Base-by-base conservation (phyloP, 2,888 invertebrate genomes). In the Deilephila porcellus region DNA sequence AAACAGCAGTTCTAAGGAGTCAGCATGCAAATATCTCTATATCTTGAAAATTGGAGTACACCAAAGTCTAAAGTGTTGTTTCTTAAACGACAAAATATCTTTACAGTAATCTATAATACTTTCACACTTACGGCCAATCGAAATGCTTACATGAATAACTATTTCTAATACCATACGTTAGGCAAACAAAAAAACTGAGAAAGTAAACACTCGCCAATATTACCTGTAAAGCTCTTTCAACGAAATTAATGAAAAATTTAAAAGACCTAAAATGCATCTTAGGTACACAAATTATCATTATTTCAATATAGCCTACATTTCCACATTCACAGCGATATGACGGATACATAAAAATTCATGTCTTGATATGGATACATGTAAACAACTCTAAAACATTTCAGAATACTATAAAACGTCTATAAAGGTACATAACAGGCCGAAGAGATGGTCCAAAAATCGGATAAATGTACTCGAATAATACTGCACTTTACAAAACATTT, bases 351-450 rank as follows among this genome's bases (percentile, higher is more conserved):
- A 52, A 45, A 71, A 76, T 79, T 76, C 80, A 81, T 81, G 81
- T 80, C 77, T 84, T 89, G 91, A 92, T 93, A 92, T 91, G 91
- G 80, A 83, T 83, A 88, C 84, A 87, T 88, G 86, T 90, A 90
- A 88, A 91, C 80, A 85, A 84, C 81, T 91, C 90, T 88, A 90
- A 91, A 90, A 90, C 85, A 85, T 82, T 77, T 79, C 79, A 81
- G 78, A 81, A 82, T 81, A 82, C 78, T 74, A 75, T 76, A 76
- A 80, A 76, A 73, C 75, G 32, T 76, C 76, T 76, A 84, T 67
- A 67, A 67, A 87, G 84, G 83, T 86, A 86, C 83, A 78, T 80
- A 83, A 80, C 84, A 85, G 88, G 87, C 86, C 88, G 85, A 84
- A 84, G 85, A 67, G 67, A 80, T 81, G 83, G 83, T 82, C 85